phyloP scores from a whole-genome alignment of 2,888 invertebrate species.

The Lepidocyrtinus sp. region DNA sequence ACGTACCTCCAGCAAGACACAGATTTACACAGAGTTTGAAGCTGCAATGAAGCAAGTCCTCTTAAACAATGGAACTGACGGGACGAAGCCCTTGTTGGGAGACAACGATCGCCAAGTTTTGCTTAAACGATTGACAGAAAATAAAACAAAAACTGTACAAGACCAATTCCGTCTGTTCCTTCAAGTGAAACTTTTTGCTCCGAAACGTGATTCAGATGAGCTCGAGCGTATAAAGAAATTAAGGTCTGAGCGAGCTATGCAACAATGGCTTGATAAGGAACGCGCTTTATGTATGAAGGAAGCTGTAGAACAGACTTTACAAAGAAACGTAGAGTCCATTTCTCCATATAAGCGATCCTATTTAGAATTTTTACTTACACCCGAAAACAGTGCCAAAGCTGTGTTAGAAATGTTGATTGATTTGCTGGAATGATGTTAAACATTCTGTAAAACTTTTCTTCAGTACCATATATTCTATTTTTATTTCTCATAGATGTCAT shows the following conservation, averaged over 20 bases:
- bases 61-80: constrained; percentile 43
- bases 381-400: constrained; percentile 69
- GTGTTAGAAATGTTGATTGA: constrained; percentile 69
- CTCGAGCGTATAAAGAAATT: constrained; percentile 62
- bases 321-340: constrained; percentile 62
- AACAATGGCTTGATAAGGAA: constrained; percentile 69
- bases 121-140: constrained; percentile 58
- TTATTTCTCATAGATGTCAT: too few species aligned
- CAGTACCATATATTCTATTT: too few species aligned
- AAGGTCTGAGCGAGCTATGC: constrained; percentile 62
- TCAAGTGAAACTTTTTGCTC: constrained; percentile 67
- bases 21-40: constrained; percentile 64
- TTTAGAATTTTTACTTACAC: constrained; percentile 68
- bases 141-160: constrained; percentile 60
- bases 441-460: too few species aligned
- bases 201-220: constrained; percentile 62
- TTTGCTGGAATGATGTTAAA: constrained; percentile 45
- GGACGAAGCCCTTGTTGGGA: constrained; percentile 48
- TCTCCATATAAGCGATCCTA: constrained; percentile 68
- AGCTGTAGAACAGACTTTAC: constrained; percentile 67
- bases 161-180: constrained; percentile 67
- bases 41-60: constrained; percentile 66
- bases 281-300: constrained; percentile 69
- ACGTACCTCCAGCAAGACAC: constrained; percentile 38
- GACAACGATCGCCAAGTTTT: constrained; percentile 66